Evolutionary conservation across 2,797 vertebrate genomes (phyloP), one percentile per base, ranked within the genome.

Genomic region (Balearica regulorum): DNA sequence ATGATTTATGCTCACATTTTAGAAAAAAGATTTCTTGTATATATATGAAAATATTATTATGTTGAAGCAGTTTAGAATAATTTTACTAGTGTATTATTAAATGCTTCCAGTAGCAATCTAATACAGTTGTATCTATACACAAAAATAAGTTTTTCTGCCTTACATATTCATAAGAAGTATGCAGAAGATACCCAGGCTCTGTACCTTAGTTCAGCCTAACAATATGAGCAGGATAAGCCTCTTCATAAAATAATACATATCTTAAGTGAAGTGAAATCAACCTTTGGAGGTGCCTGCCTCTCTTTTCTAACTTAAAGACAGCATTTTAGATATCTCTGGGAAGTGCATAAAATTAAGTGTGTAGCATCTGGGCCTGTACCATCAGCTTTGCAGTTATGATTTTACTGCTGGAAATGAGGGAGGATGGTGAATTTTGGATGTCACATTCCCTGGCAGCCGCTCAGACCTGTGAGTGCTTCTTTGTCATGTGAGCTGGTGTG

Each of bases 321-420:
- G 10, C 0, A 0, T 43, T 72, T 62, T 58, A 24, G 26, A 53
- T 3, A 58, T 22, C 18, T 69, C 16, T 57, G 55, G 33, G 20
- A 92, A 7, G 22, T 53, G 29, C 20, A 80, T 70, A 65, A 87
- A 77, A 75, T 73, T 44, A 57, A 21, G 9, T 20, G 6, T 5
- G 43, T 53, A 62, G 10, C 10, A 41, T 72, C 25, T 73, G 4
- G 12, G 4, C 9, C 9, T 66, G 6, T 55, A 64, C 10, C 16
- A 51, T 16, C 21, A 16, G 16, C 11, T 91, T 89, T 84, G 6
- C 17, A 79, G n/a, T 44, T 54, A 24, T 39, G 10, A 39, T 60
- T 71, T 82, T 68, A 13, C 44, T 68, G 9, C 21, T 49, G 14
- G 9, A 89, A 72, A 9, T 6, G 41, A 60, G 28, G 11, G 6